Conservation (phyloP, 1,140 invertebrate species). For the Drosophila hydei region DNA sequence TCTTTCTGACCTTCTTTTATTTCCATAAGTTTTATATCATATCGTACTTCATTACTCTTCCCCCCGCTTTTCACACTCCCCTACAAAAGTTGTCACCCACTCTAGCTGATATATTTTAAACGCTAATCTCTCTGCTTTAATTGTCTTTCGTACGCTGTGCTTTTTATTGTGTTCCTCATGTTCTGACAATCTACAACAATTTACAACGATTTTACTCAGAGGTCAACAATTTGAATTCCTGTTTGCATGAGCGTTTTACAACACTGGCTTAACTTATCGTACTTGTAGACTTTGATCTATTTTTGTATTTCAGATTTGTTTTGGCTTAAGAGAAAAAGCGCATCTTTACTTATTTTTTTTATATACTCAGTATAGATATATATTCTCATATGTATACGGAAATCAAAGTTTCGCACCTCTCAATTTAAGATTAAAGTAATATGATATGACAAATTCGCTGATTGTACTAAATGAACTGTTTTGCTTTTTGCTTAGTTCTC, state of each 20-base stretch:
- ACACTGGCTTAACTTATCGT: conserved; percentile 10
- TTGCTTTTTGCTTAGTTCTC: not conserved
- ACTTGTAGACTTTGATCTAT: conserved; percentile 23
- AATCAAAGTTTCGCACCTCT: conserved; percentile 16
- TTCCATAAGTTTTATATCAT: conserved; percentile 34
- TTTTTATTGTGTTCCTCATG: conserved; percentile 47
- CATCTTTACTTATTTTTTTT: not conserved
- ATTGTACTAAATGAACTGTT: conserved; percentile 16
- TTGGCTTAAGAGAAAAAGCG: not conserved
- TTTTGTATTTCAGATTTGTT: conserved; percentile 25
- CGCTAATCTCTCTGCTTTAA: conserved; percentile 51
- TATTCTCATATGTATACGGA: not conserved
- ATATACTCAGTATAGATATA: not conserved
- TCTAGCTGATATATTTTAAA: conserved; percentile 65
- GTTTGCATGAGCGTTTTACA: conserved; percentile 28
- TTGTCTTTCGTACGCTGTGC: conserved; percentile 27
- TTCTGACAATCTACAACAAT: conserved; percentile 40
- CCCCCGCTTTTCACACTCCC: not conserved
- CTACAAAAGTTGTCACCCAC: conserved; percentile 9
- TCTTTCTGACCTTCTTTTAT: conserved; percentile 32
- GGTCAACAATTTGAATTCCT: conserved; percentile 66
- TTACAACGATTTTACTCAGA: conserved; percentile 52
- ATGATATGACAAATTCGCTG: not conserved
- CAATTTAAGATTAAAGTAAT: conserved; percentile 9
- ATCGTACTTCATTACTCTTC: conserved; percentile 22